Evolutionary conservation across 2,797 vertebrate genomes (phyloP).

Genomic region (Falco berigora): DNA sequence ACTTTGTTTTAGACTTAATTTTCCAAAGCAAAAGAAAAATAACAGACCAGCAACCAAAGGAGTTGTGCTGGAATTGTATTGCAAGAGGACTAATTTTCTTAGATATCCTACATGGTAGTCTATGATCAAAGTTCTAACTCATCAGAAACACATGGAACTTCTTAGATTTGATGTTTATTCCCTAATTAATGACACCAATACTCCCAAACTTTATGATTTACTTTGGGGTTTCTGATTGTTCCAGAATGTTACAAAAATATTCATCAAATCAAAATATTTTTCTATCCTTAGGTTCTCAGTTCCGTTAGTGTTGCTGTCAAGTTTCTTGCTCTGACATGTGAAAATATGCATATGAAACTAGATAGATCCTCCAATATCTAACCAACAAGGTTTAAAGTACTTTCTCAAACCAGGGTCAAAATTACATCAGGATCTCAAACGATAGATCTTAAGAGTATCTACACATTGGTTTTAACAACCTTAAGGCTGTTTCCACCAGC

Average conservation of each 20-base stretch:
- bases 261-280: background rate
- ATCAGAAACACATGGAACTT: background rate
- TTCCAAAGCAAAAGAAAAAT: background rate
- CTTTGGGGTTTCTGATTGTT: background rate
- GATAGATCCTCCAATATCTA: background rate
- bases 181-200: background rate
- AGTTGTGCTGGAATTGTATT: rapidly evolving
- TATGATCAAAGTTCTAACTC: background rate
- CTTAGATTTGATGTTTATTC: background rate
- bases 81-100: background rate
- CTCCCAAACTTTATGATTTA: rapidly evolving
- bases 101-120: background rate
- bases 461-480: background rate
- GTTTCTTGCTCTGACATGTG: background rate
- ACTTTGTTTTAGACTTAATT: background rate
- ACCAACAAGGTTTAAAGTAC: background rate
- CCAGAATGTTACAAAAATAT: background rate
- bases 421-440: background rate
- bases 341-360: background rate
- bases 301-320: background rate
- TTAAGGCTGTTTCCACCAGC: background rate
- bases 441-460: background rate
- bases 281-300: background rate
- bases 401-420: background rate
- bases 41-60: background rate